Conservation (phyloP, 1,140 invertebrate species). For the Artemia franciscana region DNA sequence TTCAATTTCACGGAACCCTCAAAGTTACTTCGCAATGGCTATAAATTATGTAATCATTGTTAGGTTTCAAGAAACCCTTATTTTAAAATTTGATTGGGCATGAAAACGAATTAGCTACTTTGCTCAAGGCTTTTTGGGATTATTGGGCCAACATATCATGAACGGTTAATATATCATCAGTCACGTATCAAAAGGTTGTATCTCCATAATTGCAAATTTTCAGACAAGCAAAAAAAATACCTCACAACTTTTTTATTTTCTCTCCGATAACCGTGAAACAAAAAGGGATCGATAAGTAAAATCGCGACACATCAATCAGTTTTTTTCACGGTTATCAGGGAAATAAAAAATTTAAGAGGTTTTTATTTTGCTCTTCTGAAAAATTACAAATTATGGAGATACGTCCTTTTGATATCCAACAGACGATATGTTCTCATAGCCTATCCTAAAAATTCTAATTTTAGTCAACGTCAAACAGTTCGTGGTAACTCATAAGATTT, state of each 20-base stretch:
- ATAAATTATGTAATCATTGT: too few relatives aligned
- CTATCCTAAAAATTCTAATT: too few relatives aligned
- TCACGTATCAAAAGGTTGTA: not conserved
- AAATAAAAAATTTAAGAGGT: too few relatives aligned
- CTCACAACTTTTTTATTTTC: not conserved
- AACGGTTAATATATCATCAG: not conserved
- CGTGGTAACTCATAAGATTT: too few relatives aligned
- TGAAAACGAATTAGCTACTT: not conserved
- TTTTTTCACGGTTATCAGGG: too few relatives aligned
- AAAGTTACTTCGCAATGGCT: not conserved
- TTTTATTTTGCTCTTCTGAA: too few relatives aligned
- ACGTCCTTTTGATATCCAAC: too few relatives aligned
- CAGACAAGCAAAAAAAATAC: not conserved
- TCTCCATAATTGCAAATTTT: not conserved
- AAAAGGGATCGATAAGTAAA: not conserved
- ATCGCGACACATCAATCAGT: too few relatives aligned
- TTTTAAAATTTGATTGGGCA: not conserved
- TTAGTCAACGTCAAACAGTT: too few relatives aligned
- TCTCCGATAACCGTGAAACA: not conserved
- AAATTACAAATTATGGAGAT: too few relatives aligned
- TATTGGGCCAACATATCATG: not conserved
- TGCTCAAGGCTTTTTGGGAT: not conserved
- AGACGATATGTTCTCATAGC: too few relatives aligned
- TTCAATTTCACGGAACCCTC: not conserved
- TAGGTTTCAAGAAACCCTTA: not conserved